Conservation (phyloP, 2,888 invertebrate species). For the Ophion ellenae region DNA sequence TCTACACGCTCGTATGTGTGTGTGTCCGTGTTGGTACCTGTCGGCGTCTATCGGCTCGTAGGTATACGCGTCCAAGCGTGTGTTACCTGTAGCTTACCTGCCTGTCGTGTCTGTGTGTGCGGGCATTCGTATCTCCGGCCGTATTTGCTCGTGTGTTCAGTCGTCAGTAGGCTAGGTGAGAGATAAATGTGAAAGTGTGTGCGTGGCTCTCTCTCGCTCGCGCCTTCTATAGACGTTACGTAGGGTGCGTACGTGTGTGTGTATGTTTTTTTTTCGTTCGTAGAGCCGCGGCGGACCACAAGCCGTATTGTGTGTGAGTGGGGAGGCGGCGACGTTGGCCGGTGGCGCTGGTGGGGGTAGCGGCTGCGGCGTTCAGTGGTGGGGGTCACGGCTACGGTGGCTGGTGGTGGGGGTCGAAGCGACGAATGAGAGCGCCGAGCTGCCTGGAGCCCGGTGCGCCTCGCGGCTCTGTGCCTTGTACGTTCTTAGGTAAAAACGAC, state of each 20-base stretch:
- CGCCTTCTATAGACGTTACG: background rate
- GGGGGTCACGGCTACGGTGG: constrained; percentile 6
- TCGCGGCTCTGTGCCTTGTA: constrained; percentile 2
- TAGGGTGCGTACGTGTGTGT: background rate
- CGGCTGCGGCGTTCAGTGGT: background rate
- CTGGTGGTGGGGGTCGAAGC: background rate
- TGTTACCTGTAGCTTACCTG: too few species aligned
- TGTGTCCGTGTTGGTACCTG: constrained; percentile 6
- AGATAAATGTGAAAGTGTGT: constrained; percentile 5
- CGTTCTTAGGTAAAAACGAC: constrained; percentile 67
- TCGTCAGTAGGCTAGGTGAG: background rate
- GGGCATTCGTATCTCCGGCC: constrained; percentile 5
- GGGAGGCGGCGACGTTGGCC: too few species aligned
- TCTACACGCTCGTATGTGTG: background rate
- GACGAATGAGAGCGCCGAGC: constrained; percentile 51
- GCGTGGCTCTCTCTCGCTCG: background rate
- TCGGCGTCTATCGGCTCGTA: background rate
- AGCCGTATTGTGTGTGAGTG: too few species aligned
- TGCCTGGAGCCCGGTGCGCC: constrained; percentile 41
- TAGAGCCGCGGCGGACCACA: too few species aligned
- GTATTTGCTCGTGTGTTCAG: constrained; percentile 14
- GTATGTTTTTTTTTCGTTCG: background rate
- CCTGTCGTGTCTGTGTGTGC: background rate
- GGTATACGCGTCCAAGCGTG: too few species aligned
- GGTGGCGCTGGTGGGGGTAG: too few species aligned